Base-by-base conservation (phyloP, 2,888 invertebrate genomes). In the Nectonema munidae region DNA sequence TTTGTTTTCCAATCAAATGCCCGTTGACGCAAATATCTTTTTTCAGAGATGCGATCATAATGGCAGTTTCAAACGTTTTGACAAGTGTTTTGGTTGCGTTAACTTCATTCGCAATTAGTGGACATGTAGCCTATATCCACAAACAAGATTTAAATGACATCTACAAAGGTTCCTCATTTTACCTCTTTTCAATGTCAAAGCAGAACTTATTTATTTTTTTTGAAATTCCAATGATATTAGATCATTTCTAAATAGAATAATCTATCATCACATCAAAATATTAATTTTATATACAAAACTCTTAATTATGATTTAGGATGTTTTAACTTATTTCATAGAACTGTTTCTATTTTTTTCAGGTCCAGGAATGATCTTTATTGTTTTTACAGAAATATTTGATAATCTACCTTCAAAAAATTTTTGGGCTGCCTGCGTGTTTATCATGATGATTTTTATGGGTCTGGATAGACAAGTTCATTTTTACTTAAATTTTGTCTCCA, bases 401-500 rank as follows among this genome's bases (percentile, higher is more conserved):
- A 34, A 18, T 5, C 14, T 34, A 5, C 35, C 35, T 15, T 34
- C 17, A 18, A 19, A 18, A 6, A 18, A 34, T 19, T 11, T 34
- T 19, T 34, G 35, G 35, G 35, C 35, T 15, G 17, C 20, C 35
- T 14, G 17, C 5, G 17, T 19, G 17, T 34, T 34, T 15, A 11
- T 34, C 5, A 34, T 34, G 35, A 34, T 34, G 35, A 34, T 34
- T 6, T 34, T 18, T 19, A 9, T 34, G 6, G 35, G 35, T 18
- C 14, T 34, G 19, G 35, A 34, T 34, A 34, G 35, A 34, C 35
- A 34, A 20, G 35, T 34, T 25, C n/a, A n/a, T n/a, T n/a, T n/a
- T n/a, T n/a, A n/a, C n/a, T n/a, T n/a, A n/a, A n/a, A n/a, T n/a
- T n/a, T n/a, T n/a, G n/a, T n/a, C n/a, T n/a, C n/a, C n/a, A n/a